Conservation (phyloP, 2,113 vertebrate genomes). For the Trematomus loennbergii region DNA sequence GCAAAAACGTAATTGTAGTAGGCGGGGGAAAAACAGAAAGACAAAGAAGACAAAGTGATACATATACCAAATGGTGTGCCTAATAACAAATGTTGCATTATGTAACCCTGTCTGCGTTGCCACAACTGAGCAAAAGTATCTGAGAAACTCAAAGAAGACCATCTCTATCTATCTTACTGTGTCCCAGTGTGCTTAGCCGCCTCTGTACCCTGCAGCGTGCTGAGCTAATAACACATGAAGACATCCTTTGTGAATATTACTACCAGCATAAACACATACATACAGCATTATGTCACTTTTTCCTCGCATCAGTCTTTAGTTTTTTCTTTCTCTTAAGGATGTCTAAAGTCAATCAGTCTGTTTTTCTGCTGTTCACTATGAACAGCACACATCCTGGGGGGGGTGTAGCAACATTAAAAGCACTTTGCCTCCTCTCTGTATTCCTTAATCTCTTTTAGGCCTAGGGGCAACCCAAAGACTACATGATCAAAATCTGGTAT, state of each 20-base stretch:
- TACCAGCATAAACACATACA: not conserved
- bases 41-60: conserved; percentile 10
- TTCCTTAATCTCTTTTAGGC: conserved; percentile 30
- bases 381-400: not conserved
- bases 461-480: conserved; percentile 25
- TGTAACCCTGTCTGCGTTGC: conserved; percentile 30
- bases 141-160: conserved; percentile 35
- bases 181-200: conserved; percentile 10
- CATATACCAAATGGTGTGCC: conserved; percentile 7
- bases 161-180: conserved; percentile 20
- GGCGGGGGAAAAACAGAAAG: not conserved
- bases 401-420: conserved; percentile 15
- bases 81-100: conserved; percentile 42
- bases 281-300: not conserved
- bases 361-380: not conserved
- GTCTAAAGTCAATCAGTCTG: not conserved
- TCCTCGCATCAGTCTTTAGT: not conserved
- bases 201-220: conserved; percentile 30
- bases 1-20: not conserved
- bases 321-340: not conserved
- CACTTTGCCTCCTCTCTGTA: conserved; percentile 22
- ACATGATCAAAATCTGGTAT: conserved; percentile 43
- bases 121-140: conserved; percentile 33
- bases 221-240: not conserved
- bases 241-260: conserved; percentile 4